Base-by-base conservation (phyloP, 2,888 invertebrate genomes). In the Tenthredo scrophulariae region DNA sequence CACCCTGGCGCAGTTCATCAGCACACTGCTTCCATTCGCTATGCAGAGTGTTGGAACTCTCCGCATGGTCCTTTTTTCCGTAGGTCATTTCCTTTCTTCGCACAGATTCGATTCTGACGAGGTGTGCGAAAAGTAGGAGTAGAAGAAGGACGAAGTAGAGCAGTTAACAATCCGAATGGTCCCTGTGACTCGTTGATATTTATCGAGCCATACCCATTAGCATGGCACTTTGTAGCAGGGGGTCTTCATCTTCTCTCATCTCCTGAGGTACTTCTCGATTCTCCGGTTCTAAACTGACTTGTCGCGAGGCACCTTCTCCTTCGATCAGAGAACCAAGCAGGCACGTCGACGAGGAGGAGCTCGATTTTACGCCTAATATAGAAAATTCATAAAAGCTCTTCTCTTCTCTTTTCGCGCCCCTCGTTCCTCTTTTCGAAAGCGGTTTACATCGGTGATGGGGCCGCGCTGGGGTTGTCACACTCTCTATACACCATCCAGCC, bases 291-390 rank as follows among this genome's bases (percentile, higher is more conserved):
- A 18, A 67, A 67, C 67, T 67, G 67, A 67, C 67, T 67, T 33
- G 67, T 67, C 67, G 67, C 67, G 13, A 18, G 29, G 15, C 10
- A 74, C 72, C 40, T n/a, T 26, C 72, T 74, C 29, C 72, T 74
- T 74, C 72, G 72, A 74, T 74, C 72, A 77, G 40, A 54, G 77
- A 26, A 46, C 75, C 18, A 4, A 54, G 77, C n/a, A 54, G 43
- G 26, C 40, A 74, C 74, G 43, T 70, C 79, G 84, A 29, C 75
- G 65, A 54, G 54, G 7, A 54, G n/a, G n/a, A 54, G 54, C 54
- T 84, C 74, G 86, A 88, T 87, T 88, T 88, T 87, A 87, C 87
- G 85, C 87, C 86, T 88, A 87, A 89, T 89, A 88, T 86, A 87
- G 87, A 88, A 89, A 88, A 88, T 88, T 87, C 88, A 88, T 88